Percentiles rank a stretch among this genome's conserved stretches.
These are phyloP conservation scores for Dicrurus megarhynchus DNA, from an alignment of 2,113 vertebrate species.

Conservation along the genomic window DNA sequence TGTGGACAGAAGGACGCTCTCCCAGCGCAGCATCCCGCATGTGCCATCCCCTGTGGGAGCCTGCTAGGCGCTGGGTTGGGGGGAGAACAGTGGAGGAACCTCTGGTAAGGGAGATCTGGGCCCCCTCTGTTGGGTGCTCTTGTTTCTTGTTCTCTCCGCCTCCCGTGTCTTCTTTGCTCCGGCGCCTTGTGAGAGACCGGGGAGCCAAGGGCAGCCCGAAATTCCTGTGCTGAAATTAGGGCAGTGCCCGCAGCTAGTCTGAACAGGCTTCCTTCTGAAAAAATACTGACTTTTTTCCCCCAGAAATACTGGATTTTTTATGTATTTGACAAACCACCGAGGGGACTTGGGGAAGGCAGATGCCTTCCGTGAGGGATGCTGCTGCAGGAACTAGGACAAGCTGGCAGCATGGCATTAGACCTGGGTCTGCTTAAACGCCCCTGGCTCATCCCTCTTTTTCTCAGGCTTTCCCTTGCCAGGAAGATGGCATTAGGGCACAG, in stretches of 20 bases:
- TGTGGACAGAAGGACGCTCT: not conserved
- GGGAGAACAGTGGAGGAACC: fast-evolving
- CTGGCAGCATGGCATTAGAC: too few relatives aligned
- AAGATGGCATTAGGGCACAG: not conserved
- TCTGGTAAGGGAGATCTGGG: fast-evolving
- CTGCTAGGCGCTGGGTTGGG: not conserved
- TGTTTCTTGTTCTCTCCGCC: not conserved
- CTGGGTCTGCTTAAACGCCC: fast-evolving
- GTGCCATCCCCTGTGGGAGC: not conserved
- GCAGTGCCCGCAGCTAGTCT: too few relatives aligned
- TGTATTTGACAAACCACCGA: fast-evolving
- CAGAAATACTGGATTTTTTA: fast-evolving
- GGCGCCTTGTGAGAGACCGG: too few relatives aligned
- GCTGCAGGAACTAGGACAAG: not conserved
- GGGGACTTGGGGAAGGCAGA: not conserved
- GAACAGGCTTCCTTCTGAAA: not conserved
- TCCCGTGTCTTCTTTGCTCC: not conserved
- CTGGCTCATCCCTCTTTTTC: too few relatives aligned
- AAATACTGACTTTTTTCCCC: not conserved
- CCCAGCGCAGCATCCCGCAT: not conserved
- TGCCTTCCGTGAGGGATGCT: not conserved
- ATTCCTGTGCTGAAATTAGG: not conserved
- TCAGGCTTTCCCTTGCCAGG: not conserved
- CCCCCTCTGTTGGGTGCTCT: too few relatives aligned
- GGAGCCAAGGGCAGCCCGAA: not conserved